phyloP scores from a whole-genome alignment of 30 jellyfish, hydroid and myxozoan species.

The Morbakka virulenta region DNA sequence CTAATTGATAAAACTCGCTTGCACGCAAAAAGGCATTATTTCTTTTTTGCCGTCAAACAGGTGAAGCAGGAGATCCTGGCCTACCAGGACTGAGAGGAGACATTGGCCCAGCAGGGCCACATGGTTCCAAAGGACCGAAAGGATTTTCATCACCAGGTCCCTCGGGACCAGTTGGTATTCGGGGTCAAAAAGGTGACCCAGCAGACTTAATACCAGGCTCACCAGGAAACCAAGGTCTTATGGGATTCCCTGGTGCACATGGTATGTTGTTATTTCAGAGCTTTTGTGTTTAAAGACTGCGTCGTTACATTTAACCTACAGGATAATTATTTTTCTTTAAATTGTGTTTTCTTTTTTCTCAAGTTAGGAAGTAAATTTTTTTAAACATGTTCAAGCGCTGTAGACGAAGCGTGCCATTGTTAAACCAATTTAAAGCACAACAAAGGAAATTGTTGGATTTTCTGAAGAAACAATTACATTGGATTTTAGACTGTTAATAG shows the following conservation, averaged over 20 bases:
- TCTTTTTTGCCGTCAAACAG: no score
- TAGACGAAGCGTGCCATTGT: no score
- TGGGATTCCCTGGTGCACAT: conserved; percentile 80
- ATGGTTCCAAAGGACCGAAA: conserved; percentile 69
- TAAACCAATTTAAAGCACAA: no score
- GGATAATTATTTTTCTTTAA: not conserved
- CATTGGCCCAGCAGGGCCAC: conserved; percentile 53
- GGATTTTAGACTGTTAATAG: no score
- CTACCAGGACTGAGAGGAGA: conserved; percentile 60
- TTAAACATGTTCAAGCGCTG: no score
- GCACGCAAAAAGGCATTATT: no score
- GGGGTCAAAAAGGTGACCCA: conserved; percentile 67
- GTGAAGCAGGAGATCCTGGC: conserved; percentile 64
- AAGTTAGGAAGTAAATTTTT: no score
- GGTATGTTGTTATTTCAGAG: conserved; percentile 25
- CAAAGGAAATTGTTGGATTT: no score
- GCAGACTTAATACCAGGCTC: conserved; percentile 65
- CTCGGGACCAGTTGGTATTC: conserved; percentile 58
- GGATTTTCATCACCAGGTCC: conserved; percentile 70
- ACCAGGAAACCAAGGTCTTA: conserved; percentile 79
- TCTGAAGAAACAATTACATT: no score
- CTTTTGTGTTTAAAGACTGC: not conserved
- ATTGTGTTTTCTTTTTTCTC: no score
- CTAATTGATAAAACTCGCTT: no score
- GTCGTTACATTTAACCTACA: no score